phyloP scores from a whole-genome alignment of 2,888 invertebrate species.

The Lumbricus terrestris region DNA sequence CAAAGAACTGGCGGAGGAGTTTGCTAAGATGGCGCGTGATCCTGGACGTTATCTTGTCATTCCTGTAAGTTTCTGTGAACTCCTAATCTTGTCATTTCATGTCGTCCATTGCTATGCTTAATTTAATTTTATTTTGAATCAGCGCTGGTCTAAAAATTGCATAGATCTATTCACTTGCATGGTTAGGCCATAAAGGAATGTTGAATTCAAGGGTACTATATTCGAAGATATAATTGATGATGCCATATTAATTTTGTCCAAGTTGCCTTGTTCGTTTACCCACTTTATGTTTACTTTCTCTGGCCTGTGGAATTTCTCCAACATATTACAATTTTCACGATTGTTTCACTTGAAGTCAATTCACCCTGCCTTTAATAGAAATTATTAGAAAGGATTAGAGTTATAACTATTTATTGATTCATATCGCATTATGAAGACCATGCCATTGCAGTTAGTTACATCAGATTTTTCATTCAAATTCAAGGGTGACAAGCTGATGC shows the following conservation, averaged over 20 bases:
- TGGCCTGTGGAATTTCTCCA: too few species aligned
- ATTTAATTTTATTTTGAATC: too few species aligned
- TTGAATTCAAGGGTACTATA: background rate
- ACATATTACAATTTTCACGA: too few species aligned
- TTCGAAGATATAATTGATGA: background rate
- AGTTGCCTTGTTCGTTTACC: background rate
- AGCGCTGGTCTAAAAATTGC: too few species aligned
- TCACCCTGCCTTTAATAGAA: too few species aligned
- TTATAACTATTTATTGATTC: background rate
- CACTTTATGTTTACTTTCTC: too few species aligned
- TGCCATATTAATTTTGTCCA: background rate
- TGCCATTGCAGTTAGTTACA: background rate
- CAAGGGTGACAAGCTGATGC: slow-evolving; percentile 82
- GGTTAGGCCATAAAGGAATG: too few species aligned
- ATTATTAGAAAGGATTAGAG: background rate
- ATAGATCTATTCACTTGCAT: too few species aligned
- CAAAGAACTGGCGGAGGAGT: slow-evolving; percentile 85
- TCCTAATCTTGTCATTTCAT: background rate
- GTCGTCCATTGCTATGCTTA: too few species aligned
- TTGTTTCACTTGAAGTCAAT: too few species aligned
- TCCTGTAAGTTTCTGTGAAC: slow-evolving; percentile 43
- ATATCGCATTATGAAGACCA: background rate
- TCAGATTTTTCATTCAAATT: background rate
- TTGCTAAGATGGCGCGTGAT: slow-evolving; percentile 91
- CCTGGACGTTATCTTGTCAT: slow-evolving; percentile 93